Evolutionary conservation across 2,888 invertebrate genomes (phyloP), one percentile per base, ranked within the genome.

Genomic region (Dasypolia templi): DNA sequence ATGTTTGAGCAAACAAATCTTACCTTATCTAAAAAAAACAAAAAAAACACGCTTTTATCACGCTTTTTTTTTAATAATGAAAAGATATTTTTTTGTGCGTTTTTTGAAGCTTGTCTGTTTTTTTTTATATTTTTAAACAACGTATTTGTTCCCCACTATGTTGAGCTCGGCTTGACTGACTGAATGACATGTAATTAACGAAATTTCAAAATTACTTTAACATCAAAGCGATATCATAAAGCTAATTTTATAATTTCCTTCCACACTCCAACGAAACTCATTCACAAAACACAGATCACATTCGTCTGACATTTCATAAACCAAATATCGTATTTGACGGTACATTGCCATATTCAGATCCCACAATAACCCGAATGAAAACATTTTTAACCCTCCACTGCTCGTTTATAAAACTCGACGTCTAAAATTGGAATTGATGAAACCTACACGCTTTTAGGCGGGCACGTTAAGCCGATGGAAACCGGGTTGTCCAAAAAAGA

Each of bases 381-480:
- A 74, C 80, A 65, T 68, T 69, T n/a, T 76, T 49, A 82, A 77
- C 59, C 77, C 66, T 67, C 65, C 55, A 53, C 5, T 22, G 53
- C 19, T 63, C 69, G 70, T 49, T 67, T 67, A 53, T 61, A 82
- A 75, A 73, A 69, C 53, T 62, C 68, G 55, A 68, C 65, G 56
- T 53, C 56, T 69, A 72, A 79, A 82, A 83, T 83, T 76, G 83
- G 68, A 76, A 79, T 83, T 76, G 69, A 69, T 79, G 71, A 76
- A 79, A 76, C 73, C 71, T 44, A 72, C 61, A 63, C 76, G 17
- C 75, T 58, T 39, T 55, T 72, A 63, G 58, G 56, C 49, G 70
- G 22, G 49, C 32, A 67, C 59, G 65, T 69, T 81, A 75, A 58
- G 59, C 69, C 63, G 32, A 55, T 79, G 42, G 59, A 74, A 55